A percentile compares a stretch with the other conserved stretches of the same genome.
phyloP scores from a whole-genome alignment of 2,113 vertebrate genomes.

The Megaleporinus macrocephalus region DNA sequence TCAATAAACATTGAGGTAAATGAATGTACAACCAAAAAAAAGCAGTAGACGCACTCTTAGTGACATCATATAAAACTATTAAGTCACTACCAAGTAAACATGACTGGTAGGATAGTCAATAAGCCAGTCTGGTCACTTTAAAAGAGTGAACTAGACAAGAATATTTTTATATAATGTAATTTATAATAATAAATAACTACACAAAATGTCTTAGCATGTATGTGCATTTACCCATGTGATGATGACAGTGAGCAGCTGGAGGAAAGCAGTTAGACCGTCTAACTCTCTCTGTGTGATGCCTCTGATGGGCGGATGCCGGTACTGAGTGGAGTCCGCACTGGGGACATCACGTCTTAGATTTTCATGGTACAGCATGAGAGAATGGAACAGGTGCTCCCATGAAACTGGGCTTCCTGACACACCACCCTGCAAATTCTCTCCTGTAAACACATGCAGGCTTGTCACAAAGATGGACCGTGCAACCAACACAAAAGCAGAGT shows the following conservation, averaged over 20 bases:
- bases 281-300: constrained; percentile 97
- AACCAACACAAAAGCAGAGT: neutral
- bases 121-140: too few species aligned
- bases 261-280: constrained; percentile 91
- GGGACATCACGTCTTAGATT: constrained; percentile 92
- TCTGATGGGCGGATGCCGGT: constrained; percentile 88
- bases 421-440: constrained; percentile 90
- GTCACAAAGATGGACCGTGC: neutral
- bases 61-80: too few species aligned
- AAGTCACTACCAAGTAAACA: too few species aligned
- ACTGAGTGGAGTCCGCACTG: constrained; percentile 88
- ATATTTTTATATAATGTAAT: too few species aligned
- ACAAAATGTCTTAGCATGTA: too few species aligned
- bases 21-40: too few species aligned
- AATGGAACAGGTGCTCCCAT: constrained; percentile 99
- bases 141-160: too few species aligned
- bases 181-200: too few species aligned
- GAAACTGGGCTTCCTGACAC: constrained; percentile 91
- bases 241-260: constrained; percentile 91
- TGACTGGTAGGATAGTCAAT: too few species aligned
- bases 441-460: constrained; percentile 68
- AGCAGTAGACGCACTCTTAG: too few species aligned
- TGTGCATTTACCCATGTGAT: constrained; percentile 85
- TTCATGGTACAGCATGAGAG: constrained; percentile 95
- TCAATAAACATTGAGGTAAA: too few species aligned